Conservation (phyloP, 1,140 invertebrate species). For the Drosophila yakuba region DNA sequence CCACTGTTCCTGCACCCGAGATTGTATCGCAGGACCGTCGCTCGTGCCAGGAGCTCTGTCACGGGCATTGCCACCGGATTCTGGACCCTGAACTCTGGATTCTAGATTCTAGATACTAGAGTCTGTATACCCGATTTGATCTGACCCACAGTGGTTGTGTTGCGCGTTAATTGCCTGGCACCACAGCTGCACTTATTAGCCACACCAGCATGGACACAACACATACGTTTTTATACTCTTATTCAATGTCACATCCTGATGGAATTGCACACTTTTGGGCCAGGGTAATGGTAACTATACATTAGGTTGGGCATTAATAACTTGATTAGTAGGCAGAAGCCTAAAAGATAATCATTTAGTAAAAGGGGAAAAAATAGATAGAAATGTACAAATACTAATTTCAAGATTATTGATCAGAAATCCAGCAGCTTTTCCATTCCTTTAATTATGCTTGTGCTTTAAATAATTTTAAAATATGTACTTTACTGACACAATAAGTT, state of each 20-base stretch:
- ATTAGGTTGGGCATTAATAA: background rate
- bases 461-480: no score
- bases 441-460: no score
- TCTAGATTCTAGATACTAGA: background rate
- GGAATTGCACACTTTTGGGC: background rate
- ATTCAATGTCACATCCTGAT: conserved; percentile 3
- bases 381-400: background rate
- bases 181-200: conserved; percentile 55
- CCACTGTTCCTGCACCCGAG: conserved; percentile 15
- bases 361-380: background rate
- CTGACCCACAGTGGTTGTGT: conserved; percentile 21
- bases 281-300: background rate
- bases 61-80: conserved; percentile 55
- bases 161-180: conserved; percentile 43
- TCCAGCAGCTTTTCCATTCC: no score
- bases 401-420: no score
- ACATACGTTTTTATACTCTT: conserved; percentile 7
- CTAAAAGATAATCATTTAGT: no score
- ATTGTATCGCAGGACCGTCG: conserved; percentile 59
- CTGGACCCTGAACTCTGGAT: background rate
- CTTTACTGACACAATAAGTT: no score
- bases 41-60: conserved; percentile 68
- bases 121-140: conserved; percentile 6
- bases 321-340: background rate
- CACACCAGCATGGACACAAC: conserved; percentile 56